Evolutionary conservation across 92 coral and sea anemone genomes (phyloP), one percentile per base, ranked within the genome.

Genomic region (Anthopleura xanthogrammica): DNA sequence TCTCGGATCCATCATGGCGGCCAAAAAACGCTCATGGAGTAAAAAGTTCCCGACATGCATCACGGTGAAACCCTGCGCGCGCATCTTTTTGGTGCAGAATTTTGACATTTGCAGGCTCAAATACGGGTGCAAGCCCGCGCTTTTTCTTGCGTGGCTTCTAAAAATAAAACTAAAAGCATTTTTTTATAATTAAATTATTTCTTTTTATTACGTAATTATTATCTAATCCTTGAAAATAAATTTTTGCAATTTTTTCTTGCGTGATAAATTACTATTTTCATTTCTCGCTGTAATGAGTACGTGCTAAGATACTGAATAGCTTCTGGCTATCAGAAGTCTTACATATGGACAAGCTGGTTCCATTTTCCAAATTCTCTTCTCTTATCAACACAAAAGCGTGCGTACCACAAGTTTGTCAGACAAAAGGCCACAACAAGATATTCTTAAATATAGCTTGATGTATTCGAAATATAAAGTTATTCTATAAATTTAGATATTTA

Each of bases 1-100:
- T 97, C 94, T 93, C 83, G 98, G 95, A 97, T 97, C 98, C 99
- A 97, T 94, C 99, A 97, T 97, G 99, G 99, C 98, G 98, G 99
- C 92, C 88, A 86, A 97, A 97, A 96, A 89, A 85, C 88, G 90
- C 90, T 89, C 90, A 88, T 92, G 87, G 89, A 88, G 90, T 87
- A 85, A 86, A 88, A 80, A 91, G 91, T 89, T 88, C 95, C 94
- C 97, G 90, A 80, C 71, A 95, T 93, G 94, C 95, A 91, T 86
- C 95, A 87, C 81, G 89, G 57, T 82, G 56, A 90, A 39, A 78
- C 60, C 55, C 73, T 90, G 99, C 99, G 93, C 89, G 93, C 98
- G 99, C 99, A 94, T 92, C 85, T 78, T 86, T 64, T 80, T 13
- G 13, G 62, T 9, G 66, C 48, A 70, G 75, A 70, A 14, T 10